Evolutionary conservation across 2,797 vertebrate species (phyloP).

Genomic region (Galago senegalensis): DNA sequence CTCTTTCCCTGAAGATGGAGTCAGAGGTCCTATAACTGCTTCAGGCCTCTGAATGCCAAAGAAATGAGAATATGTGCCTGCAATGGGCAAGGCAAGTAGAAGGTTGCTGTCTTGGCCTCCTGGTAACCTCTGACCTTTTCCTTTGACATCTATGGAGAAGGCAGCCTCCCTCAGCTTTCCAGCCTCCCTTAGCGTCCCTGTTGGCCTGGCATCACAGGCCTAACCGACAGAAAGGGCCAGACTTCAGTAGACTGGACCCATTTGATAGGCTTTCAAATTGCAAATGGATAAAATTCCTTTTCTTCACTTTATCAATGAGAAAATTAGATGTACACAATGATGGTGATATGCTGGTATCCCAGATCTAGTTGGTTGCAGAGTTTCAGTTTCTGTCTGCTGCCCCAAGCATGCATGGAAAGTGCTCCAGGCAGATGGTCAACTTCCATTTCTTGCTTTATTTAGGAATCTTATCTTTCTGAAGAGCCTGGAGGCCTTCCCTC

Average conservation of each 20-base stretch:
- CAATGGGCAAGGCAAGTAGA: background rate
- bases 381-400: background rate
- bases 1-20: background rate
- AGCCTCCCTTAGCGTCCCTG: background rate
- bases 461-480: background rate
- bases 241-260: background rate
- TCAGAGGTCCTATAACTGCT: background rate
- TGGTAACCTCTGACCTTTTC: background rate
- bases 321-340: background rate
- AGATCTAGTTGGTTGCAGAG: background rate
- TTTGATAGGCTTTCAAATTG: background rate
- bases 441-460: background rate
- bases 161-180: background rate
- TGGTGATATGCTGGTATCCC: background rate
- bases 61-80: background rate
- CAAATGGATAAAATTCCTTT: conserved; percentile 2
- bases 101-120: background rate
- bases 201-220: background rate
- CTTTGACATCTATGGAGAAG: background rate
- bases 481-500: background rate
- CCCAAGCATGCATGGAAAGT: background rate
- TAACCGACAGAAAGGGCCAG: background rate
- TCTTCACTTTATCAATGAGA: background rate
- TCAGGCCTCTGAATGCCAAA: background rate
- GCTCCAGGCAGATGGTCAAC: background rate